A percentile compares a stretch with the other conserved stretches of the same genome.
Conservation (phyloP, 1,140 invertebrate species). For the Drosophila asahinai region DNA sequence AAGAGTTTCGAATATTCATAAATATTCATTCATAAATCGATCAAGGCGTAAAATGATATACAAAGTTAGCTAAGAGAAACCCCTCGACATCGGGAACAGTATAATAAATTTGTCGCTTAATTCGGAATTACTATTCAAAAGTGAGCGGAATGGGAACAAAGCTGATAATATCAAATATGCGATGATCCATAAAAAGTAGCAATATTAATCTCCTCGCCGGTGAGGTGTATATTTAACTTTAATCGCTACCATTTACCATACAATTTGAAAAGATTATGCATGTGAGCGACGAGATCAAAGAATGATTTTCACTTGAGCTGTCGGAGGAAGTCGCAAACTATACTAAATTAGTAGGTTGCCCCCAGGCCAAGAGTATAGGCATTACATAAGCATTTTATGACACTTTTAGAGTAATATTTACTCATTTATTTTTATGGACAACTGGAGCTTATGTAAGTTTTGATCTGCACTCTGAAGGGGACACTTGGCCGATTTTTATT, state of each 20-base stretch:
- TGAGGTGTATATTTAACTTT: constrained; percentile 11
- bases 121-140: constrained; percentile 21
- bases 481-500: constrained; percentile 4
- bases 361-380: constrained; percentile 1
- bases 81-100: neutral
- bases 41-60: neutral
- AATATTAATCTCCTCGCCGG: neutral
- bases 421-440: constrained; percentile 1
- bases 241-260: constrained; percentile 7
- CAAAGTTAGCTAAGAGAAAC: neutral
- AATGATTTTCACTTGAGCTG: neutral
- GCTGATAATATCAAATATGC: constrained; percentile 4
- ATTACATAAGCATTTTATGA: constrained; percentile 2
- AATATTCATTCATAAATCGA: constrained; percentile 2
- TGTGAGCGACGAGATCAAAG: neutral
- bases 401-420: constrained; percentile 9
- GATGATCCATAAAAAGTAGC: constrained; percentile 15
- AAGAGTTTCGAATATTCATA: neutral
- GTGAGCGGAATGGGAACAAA: neutral
- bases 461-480: neutral
- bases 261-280: constrained; percentile 9
- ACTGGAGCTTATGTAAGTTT: neutral
- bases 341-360: constrained; percentile 2
- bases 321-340: constrained; percentile 8
- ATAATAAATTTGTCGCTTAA: neutral